Conservation (phyloP, 2,113 vertebrate genomes). For the Onychostruthus taczanowskii region DNA sequence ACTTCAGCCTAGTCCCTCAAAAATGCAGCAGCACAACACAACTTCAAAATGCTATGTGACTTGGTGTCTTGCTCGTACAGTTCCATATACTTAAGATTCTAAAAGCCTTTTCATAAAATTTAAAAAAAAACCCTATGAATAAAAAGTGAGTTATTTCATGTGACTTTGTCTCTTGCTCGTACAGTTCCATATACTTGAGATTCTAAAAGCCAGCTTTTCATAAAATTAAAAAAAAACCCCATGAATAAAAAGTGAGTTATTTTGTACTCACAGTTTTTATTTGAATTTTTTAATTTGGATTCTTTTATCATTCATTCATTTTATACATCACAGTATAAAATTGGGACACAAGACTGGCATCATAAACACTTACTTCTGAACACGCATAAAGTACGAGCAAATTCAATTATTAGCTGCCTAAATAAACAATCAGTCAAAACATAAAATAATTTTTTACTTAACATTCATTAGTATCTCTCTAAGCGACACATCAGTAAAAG, state of each 20-base stretch:
- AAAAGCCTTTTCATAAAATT: neutral
- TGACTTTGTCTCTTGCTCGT: neutral
- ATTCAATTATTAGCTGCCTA: neutral
- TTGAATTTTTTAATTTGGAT: neutral
- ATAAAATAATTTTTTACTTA: neutral
- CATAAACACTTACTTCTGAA: neutral
- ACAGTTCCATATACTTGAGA: neutral
- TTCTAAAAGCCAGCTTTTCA: neutral
- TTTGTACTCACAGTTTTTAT: neutral
- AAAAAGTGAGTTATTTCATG: neutral
- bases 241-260: neutral
- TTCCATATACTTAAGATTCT: neutral
- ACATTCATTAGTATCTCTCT: neutral
- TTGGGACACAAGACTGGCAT: neutral
- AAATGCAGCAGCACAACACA: neutral
- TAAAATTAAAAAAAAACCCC: neutral
- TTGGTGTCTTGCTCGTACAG: neutral
- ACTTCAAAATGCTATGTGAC: neutral
- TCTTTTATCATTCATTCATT: neutral
- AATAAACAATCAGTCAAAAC: neutral
- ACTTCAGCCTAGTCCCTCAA: neutral
- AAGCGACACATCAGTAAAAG: neutral
- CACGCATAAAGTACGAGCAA: neutral
- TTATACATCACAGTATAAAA: neutral
- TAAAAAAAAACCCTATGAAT: neutral